Conservation (phyloP, 2,888 invertebrate genomes). For the Panopea generosa region DNA sequence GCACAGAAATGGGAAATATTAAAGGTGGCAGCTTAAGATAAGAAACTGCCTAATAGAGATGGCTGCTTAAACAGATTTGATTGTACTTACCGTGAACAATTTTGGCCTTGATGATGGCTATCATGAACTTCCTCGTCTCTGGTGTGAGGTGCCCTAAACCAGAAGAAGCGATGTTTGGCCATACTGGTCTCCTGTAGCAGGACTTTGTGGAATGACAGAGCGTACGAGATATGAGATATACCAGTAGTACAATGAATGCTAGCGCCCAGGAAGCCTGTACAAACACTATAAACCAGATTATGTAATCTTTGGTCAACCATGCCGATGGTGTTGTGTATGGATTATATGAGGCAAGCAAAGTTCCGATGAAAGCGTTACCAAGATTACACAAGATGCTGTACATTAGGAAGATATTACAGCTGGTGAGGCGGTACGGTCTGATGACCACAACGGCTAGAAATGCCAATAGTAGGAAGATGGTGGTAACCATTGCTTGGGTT, state of each 20-base stretch:
- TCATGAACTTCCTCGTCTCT: conserved; percentile 80
- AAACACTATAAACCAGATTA: conserved; percentile 65
- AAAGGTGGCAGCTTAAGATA: too few relatives aligned
- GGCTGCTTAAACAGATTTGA: too few relatives aligned
- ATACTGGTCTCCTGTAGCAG: conserved; percentile 72
- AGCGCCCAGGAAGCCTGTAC: conserved; percentile 71
- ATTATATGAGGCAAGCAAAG: conserved; percentile 70
- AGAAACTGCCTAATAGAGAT: too few relatives aligned
- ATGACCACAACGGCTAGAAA: conserved; percentile 65
- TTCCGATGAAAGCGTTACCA: conserved; percentile 73
- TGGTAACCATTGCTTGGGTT: conserved; percentile 68
- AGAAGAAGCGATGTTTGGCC: conserved; percentile 78
- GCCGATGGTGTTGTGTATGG: conserved; percentile 67
- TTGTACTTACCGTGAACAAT: conserved; percentile 79
- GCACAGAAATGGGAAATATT: too few relatives aligned
- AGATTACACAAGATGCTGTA: conserved; percentile 71
- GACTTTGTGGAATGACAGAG: conserved; percentile 66
- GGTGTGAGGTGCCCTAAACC: conserved; percentile 70
- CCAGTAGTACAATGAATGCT: conserved; percentile 59
- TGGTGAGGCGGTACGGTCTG: conserved; percentile 77
- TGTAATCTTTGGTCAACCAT: conserved; percentile 75
- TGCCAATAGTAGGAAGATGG: conserved; percentile 63
- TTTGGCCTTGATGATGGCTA: conserved; percentile 77
- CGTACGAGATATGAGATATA: conserved; percentile 67
- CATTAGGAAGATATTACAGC: conserved; percentile 75